Evolutionary conservation across 2,113 vertebrate genomes (phyloP), one percentile per base, ranked within the genome.

Genomic region (Heliornis fulica): DNA sequence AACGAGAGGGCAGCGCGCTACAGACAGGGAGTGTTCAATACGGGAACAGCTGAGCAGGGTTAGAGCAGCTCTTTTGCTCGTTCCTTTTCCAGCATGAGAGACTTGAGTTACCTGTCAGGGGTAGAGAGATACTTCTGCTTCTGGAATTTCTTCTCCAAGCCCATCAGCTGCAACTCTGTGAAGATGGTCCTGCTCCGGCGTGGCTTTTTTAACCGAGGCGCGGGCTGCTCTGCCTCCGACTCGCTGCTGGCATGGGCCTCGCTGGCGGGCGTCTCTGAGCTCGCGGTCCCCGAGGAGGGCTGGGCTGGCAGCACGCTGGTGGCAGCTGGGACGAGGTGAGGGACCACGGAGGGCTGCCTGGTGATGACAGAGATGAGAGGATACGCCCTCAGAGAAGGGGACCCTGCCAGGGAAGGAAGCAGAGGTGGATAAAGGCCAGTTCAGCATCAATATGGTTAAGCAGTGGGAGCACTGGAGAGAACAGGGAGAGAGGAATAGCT

Each of bases 51-150:
- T 77, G 82, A 91, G 74, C 70, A 57, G 48, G 21, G 5, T 28
- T 38, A 61, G 60, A 77, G 36, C 34, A 76, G 50, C 19, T 26
- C 29, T 53, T 70, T 23, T 9, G 45, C 59, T 59, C 25, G 8
- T 32, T 45, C 7, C 28, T 32, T 2, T 18, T 45, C 23, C 7
- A n/a, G 5, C 10, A 46, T 1, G 18, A 83, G 34, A 63, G 60
- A 11, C 50, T n/a, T 1, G 4, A 90, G 98, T 97, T 63, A 99
- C 99, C 99, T 99, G 97, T 99, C 99, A 5, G 99, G 99, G 8
- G 99, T 99, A 40, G 99, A 99, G 43, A 99, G 97, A 93, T 99
- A 99, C 96, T 99, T 99, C 98, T 99, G 99, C 96, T 99, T 99
- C 98, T 99, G 99, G 96, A 99, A 99, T 90, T 99, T 99, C 97